These are phyloP conservation scores for cattle (Bos taurus) DNA, from an alignment of 2,113 vertebrate species.

Conservation along the genomic window ARS-UCD2.0 NC_037345.1:46772001-46772500, in stretches of 20 bases:
- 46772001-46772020: not conserved
- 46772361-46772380: not conserved
- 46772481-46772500: constrained; percentile 90
- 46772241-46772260: not conserved
- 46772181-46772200: not conserved
- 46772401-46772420: constrained; percentile 1
- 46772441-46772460: constrained; percentile 34
- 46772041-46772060: not conserved
- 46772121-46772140: not conserved
- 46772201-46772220: not conserved
- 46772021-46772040: not conserved
- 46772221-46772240: not conserved
- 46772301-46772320: not conserved
- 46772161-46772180: not conserved
- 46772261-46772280: not conserved
- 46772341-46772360: not conserved
- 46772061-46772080: not conserved
- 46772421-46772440: not conserved
- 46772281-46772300: not conserved
- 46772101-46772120: not conserved
- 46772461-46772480: constrained; percentile 88
- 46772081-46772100: not conserved
- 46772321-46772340: not conserved
- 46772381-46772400: not conserved
- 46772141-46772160: not conserved